Evolutionary conservation across 2,113 vertebrate genomes (phyloP).

Genomic region (Toxotes jaculatrix): DNA sequence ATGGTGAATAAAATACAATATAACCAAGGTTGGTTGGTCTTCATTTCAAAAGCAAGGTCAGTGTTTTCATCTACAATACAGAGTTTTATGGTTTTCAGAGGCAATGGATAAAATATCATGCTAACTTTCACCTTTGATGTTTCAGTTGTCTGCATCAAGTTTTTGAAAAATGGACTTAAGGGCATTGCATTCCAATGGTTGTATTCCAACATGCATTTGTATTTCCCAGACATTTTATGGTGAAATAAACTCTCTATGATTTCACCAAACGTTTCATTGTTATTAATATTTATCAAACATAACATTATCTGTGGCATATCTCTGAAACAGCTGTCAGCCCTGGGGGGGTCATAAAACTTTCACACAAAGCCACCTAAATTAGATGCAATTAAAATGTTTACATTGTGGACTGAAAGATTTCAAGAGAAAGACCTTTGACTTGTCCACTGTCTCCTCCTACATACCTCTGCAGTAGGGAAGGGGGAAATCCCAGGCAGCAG

Average conservation of each 20-base stretch:
- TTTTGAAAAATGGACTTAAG: too few relatives aligned
- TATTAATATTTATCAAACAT: background rate
- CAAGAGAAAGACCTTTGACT: background rate
- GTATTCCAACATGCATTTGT: too few relatives aligned
- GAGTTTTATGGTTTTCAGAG: background rate
- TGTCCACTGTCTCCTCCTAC: background rate
- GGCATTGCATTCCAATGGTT: too few relatives aligned
- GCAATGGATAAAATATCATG: background rate
- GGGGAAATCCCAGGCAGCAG: slow-evolving; percentile 97
- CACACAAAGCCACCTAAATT: background rate
- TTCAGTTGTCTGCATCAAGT: too few relatives aligned
- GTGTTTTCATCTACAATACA: background rate
- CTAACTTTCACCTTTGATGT: background rate
- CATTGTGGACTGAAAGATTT: background rate
- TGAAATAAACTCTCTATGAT: background rate
- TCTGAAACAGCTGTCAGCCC: background rate
- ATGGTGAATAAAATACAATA: background rate
- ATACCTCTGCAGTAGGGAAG: slow-evolving; percentile 97
- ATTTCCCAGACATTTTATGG: background rate
- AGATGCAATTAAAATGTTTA: background rate
- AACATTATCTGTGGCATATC: background rate
- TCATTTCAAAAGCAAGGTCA: background rate
- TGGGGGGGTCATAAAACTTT: background rate
- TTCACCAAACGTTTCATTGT: background rate
- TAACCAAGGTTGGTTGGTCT: background rate